Conservation (phyloP, 2,113 vertebrate genomes). For the Xenopus borealis region DNA sequence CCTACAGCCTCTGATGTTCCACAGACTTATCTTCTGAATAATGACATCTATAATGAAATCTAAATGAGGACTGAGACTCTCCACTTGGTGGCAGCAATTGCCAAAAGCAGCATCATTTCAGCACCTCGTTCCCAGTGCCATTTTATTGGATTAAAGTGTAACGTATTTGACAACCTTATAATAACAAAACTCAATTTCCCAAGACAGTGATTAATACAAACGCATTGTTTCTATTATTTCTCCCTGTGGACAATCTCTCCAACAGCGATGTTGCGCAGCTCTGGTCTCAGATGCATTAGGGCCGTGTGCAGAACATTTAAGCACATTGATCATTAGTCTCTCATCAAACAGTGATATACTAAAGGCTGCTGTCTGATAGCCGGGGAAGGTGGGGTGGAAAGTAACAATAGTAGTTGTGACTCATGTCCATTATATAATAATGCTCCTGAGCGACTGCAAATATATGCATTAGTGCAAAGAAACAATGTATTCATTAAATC, state of each 20-base stretch:
- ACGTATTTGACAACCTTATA: slow-evolving; percentile 2
- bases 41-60: no score
- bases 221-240: background rate
- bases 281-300: background rate
- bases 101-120: background rate
- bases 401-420: no score
- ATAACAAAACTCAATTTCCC: background rate
- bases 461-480: no score
- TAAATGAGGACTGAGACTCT: background rate
- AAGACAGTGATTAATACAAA: slow-evolving; percentile 4
- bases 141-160: background rate
- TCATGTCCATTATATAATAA: no score
- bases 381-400: no score
- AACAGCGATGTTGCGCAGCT: background rate
- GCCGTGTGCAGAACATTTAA: background rate
- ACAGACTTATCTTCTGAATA: no score
- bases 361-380: no score
- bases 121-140: background rate
- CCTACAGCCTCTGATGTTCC: no score
- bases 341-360: no score
- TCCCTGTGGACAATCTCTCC: background rate
- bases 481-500: no score
- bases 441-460: no score
- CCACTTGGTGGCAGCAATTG: slow-evolving; percentile 23
- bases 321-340: no score